Evolutionary conservation across 2,113 vertebrate species (phyloP), one percentile per base, ranked within the genome.

Genomic region (Ptilonorhynchus violaceus): DNA sequence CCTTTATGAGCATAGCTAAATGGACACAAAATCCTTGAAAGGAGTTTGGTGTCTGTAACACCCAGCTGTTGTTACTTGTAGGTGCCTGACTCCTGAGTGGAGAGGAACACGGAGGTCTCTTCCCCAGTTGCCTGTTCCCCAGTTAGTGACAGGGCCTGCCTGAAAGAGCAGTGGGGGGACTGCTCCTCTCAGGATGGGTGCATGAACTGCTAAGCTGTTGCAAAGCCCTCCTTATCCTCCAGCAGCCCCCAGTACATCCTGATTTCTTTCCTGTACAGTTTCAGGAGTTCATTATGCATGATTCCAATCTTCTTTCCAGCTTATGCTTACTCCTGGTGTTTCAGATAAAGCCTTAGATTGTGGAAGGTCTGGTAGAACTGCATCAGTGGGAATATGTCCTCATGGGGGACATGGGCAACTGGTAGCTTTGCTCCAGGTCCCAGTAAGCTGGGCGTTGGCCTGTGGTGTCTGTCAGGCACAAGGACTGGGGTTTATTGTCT

Each of bases 391-490:
- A 72, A 35, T 5, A 15, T 55, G 42, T 37, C 7, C 4, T 44
- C n/a, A 3, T 7, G 3, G 46, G 27, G 31, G 25, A 46, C 10
- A 12, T 3, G 3, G 30, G 67, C 42, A 56, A 17, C 8, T 1
- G 0, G 18, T 37, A 52, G 24, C 33, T 72, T 27, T 33, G 19
- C 15, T 88, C 50, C 15, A 35, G 50, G 15, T 84, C 31, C 37
- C 56, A 59, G 72, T 55, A 27, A 84, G 50, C 41, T 92, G 67
- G 21, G 7, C 47, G 14, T 15, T 42, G 39, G 58, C 33, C 46
- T 60, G 22, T 66, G 64, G 9, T 58, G 20, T 81, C 33, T 59
- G 20, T 83, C 58, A 62, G 70, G 46, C 73, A 2, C 11, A 89
- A 59, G 10, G 31, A 28, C 11, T 41, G 22, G 35, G 20, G 5